Base-by-base conservation (phyloP, 64 coral and sea anemone genomes). In the Stylophora pistillata region DNA sequence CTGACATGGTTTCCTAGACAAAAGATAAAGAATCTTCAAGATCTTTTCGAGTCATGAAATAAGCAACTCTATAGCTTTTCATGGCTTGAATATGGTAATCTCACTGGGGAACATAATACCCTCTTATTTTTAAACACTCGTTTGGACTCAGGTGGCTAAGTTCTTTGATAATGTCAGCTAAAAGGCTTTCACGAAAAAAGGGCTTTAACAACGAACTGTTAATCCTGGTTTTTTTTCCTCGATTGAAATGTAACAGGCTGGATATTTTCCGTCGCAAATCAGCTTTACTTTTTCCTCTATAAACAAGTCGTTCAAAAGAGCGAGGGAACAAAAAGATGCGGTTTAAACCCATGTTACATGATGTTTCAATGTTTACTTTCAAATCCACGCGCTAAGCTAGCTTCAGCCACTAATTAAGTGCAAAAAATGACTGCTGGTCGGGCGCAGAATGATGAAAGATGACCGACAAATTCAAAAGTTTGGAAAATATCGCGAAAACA, bases 331-430 rank as follows among this genome's bases (percentile, higher is more conserved):
- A 82, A 65, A 82, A 34, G 37, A 34, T 52, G 73, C 73, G 37
- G 33, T 41, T 53, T 52, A 20, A 76, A 37, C 79, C n/a, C 59
- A 59, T 60, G 30, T 65, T 32, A 13, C 10, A 11, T 20, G 64
- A 34, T 69, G 62, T 70, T 63, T 53, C 31, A 84, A 84, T 84
- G 80, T 84, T 84, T 84, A 84, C 80, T 69, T 47, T 47, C 64
- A 69, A 69, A 68, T 34, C 64, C 60, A 37, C 78, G 57, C 29
- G 18, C 18, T 26, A 69, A 84, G 34, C 37, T 47, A 3, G 37
- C 80, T 84, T 84, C 33, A 37, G 57, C 32, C 61, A 84, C 80
- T 84, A 84, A 84, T 84, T 84, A 84, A 84, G 80, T 70, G 80
- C 26, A 23, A 54, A 53, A 69, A 47, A 34, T 69, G 15, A 23